A percentile compares a stretch with the other conserved stretches of the same genome.
Evolutionary conservation across 2,888 invertebrate species (phyloP).

Genomic region (Drosophila stalkeri): DNA sequence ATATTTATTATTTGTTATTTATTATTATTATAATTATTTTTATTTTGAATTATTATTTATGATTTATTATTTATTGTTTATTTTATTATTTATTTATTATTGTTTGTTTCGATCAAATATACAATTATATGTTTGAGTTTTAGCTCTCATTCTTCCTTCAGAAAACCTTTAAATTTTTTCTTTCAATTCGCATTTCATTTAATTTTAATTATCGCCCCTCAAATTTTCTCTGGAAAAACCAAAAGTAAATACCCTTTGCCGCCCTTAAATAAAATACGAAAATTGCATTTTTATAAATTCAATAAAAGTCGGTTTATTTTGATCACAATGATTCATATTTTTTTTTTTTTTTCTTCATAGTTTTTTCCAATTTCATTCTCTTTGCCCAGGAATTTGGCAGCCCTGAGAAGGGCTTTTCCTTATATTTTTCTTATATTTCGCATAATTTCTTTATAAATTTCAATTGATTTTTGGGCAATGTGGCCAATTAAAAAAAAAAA

Average conservation of each 20-base stretch:
- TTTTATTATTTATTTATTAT: no score
- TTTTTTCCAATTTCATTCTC: slow-evolving; percentile 73
- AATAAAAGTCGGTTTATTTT: slow-evolving; percentile 78
- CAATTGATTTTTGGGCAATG: slow-evolving; percentile 38
- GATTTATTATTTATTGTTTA: no score
- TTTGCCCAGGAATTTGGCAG: slow-evolving; percentile 80
- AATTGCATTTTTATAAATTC: slow-evolving; percentile 57
- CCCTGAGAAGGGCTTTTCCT: slow-evolving; percentile 83
- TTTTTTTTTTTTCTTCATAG: slow-evolving; percentile 12
- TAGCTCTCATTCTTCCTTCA: no score
- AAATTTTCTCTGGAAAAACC: neutral
- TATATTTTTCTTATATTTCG: slow-evolving; percentile 33
- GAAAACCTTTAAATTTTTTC: neutral
- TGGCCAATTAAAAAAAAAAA: slow-evolving; percentile 25
- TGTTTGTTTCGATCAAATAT: no score
- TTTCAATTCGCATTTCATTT: no score
- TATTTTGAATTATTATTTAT: no score
- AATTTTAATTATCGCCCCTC: neutral
- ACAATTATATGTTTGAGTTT: neutral
- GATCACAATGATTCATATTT: slow-evolving; percentile 71
- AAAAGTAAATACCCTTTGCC: neutral
- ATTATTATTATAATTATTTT: no score
- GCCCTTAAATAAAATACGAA: slow-evolving; percentile 7
- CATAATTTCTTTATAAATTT: slow-evolving; percentile 21
- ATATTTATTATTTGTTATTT: no score